Conservation (phyloP, 2,797 vertebrate genomes). For the Alectoris magna region DNA sequence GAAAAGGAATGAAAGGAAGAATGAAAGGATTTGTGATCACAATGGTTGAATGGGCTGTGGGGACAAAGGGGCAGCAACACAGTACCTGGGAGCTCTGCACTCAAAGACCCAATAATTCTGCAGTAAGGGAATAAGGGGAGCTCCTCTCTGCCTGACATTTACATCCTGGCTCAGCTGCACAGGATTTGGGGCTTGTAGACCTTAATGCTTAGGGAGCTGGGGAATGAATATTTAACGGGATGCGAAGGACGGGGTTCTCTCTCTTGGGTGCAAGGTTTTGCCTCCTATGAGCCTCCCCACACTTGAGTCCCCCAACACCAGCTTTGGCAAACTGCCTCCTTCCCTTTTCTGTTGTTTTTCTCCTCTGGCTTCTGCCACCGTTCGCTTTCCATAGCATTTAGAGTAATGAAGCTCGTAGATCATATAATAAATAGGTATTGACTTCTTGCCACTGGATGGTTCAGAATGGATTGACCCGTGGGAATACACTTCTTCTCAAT, state of each 20-base stretch:
- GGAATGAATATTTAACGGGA: not conserved
- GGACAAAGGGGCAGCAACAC: not conserved
- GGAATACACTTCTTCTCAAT: slow-evolving; percentile 70
- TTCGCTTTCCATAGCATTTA: slow-evolving; percentile 56
- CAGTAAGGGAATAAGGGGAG: not conserved
- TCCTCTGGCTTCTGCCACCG: not conserved
- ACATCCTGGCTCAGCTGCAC: not conserved
- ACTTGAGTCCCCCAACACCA: rapidly evolving
- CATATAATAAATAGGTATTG: slow-evolving; percentile 83
- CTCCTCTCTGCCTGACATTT: not conserved
- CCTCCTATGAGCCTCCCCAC: rapidly evolving
- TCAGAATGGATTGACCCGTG: slow-evolving; percentile 78
- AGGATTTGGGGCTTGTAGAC: not conserved
- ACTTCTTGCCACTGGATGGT: slow-evolving; percentile 70
- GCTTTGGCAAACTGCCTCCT: not conserved
- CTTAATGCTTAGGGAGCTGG: not conserved
- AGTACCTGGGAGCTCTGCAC: not conserved
- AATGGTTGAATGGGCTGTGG: not conserved
- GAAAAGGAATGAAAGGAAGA: not conserved
- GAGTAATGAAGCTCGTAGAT: slow-evolving; percentile 81
- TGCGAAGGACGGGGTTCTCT: not conserved
- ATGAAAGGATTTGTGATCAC: not conserved
- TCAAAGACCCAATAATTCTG: not conserved
- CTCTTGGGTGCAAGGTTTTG: rapidly evolving
- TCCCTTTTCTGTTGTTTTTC: not conserved